These are phyloP conservation scores for Ornithoptera alexandrae DNA, from an alignment of 2,888 invertebrate genomes.

Conservation along the genomic window DNA sequence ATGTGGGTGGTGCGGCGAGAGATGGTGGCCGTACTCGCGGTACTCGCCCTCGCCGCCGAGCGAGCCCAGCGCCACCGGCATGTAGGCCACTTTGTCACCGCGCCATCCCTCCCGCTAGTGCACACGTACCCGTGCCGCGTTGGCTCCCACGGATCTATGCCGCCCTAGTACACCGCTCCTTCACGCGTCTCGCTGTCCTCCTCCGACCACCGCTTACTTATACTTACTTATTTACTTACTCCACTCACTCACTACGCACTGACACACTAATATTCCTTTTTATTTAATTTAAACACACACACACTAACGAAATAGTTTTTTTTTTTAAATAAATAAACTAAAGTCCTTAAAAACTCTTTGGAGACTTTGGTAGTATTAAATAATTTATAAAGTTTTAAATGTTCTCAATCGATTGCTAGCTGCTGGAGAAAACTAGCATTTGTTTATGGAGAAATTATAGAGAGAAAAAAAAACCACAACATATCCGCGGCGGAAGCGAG, in stretches of 20 bases:
- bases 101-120: slow-evolving; percentile 61
- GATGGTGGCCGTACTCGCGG: slow-evolving; percentile 72
- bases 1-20: slow-evolving; percentile 70
- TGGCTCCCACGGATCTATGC: slow-evolving; percentile 36
- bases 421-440: too few species aligned
- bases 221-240: too few species aligned
- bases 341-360: slow-evolving; percentile 43
- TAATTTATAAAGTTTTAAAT: slow-evolving; percentile 15
- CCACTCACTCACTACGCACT: too few species aligned
- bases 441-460: too few species aligned
- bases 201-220: background rate
- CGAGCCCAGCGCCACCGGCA: slow-evolving; percentile 83
- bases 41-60: slow-evolving; percentile 83
- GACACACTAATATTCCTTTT: slow-evolving; percentile 7
- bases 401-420: too few species aligned
- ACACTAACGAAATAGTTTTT: slow-evolving; percentile 14
- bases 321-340: slow-evolving; percentile 32
- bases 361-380: slow-evolving; percentile 54
- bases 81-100: slow-evolving; percentile 84
- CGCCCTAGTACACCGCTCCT: slow-evolving; percentile 42
- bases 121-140: slow-evolving; percentile 32
- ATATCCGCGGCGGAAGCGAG: background rate
- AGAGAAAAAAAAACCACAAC: slow-evolving; percentile 2
- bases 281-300: slow-evolving; percentile 24
- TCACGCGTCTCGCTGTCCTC: background rate